phyloP scores from a whole-genome alignment of 2,888 invertebrate species.

The Opisthograptis luteolata region DNA sequence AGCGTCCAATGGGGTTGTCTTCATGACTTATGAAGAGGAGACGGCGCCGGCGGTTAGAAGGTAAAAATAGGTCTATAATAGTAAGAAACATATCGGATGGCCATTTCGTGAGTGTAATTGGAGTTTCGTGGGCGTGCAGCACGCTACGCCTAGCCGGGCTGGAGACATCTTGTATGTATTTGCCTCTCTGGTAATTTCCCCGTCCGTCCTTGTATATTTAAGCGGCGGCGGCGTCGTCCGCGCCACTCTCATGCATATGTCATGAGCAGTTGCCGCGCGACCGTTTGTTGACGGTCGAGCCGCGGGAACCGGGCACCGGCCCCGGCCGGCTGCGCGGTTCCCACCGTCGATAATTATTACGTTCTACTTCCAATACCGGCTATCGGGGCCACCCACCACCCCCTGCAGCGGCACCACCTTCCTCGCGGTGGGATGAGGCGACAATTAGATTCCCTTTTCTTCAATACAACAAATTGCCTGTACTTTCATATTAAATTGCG shows the following conservation, averaged over 20 bases:
- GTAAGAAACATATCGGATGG: constrained; percentile 62
- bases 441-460: constrained; percentile 74
- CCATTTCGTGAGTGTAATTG: constrained; percentile 77
- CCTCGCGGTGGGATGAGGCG: constrained; percentile 69
- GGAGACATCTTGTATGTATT: constrained; percentile 78
- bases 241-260: constrained; percentile 82
- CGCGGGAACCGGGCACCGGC: constrained; percentile 75
- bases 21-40: constrained; percentile 74
- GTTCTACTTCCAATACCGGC: constrained; percentile 76
- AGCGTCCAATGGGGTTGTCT: constrained; percentile 61
- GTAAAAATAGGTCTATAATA: constrained; percentile 68
- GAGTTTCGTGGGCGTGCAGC: constrained; percentile 63
- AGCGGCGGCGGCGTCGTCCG: constrained; percentile 69
- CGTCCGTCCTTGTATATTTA: constrained; percentile 80
- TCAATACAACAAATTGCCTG: constrained; percentile 68
- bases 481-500: constrained; percentile 73
- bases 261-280: constrained; percentile 82
- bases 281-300: constrained; percentile 80
- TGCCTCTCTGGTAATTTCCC: constrained; percentile 77
- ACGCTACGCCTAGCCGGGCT: constrained; percentile 59
- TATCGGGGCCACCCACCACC: constrained; percentile 65
- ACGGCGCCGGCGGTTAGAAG: constrained; percentile 55
- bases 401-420: constrained; percentile 30
- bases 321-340: constrained; percentile 53
- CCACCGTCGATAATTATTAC: constrained; percentile 68